A percentile compares a stretch with the other conserved stretches of the same genome.
Conservation (phyloP, 2,797 vertebrate species). For the Picus viridis region DNA sequence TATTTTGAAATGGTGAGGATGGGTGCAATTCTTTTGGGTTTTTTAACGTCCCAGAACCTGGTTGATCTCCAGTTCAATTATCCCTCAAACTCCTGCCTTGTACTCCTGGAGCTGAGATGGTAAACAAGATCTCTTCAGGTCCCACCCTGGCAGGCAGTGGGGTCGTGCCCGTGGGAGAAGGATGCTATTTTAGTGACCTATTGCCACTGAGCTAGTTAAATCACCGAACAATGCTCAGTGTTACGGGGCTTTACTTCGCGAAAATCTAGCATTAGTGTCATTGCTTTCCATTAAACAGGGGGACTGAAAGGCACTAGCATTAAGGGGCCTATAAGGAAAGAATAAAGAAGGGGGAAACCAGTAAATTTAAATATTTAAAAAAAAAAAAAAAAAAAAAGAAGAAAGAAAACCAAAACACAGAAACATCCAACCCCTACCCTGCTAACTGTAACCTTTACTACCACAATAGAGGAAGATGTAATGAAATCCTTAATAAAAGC, state of each 20-base stretch:
- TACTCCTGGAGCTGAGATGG: neutral
- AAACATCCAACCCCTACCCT: too few species aligned
- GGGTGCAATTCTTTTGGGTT: slow-evolving; percentile 7
- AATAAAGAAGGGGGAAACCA: slow-evolving; percentile 15
- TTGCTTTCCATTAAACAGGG: slow-evolving; percentile 57
- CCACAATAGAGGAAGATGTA: slow-evolving; percentile 25
- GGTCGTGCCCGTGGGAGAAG: slow-evolving; percentile 52
- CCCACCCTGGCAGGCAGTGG: slow-evolving; percentile 49
- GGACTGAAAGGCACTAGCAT: slow-evolving; percentile 38
- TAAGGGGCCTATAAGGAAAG: slow-evolving; percentile 12
- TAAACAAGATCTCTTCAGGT: neutral
- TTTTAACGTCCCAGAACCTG: neutral
- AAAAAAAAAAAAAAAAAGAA: neutral
- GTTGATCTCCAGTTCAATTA: neutral
- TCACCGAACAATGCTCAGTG: slow-evolving; percentile 68
- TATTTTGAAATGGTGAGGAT: slow-evolving; percentile 70
- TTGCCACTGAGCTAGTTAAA: slow-evolving; percentile 74
- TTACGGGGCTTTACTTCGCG: slow-evolving; percentile 68
- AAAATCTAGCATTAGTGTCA: slow-evolving; percentile 68
- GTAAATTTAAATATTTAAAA: neutral
- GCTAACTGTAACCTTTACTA: slow-evolving; percentile 58
- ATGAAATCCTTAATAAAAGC: slow-evolving; percentile 53
- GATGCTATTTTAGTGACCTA: slow-evolving; percentile 73
- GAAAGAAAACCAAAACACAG: neutral
- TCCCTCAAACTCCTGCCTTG: neutral